A percentile compares a stretch with the other conserved stretches of the same genome.
Conservation (phyloP, 2,888 invertebrate species). For the Xanthia togata region DNA sequence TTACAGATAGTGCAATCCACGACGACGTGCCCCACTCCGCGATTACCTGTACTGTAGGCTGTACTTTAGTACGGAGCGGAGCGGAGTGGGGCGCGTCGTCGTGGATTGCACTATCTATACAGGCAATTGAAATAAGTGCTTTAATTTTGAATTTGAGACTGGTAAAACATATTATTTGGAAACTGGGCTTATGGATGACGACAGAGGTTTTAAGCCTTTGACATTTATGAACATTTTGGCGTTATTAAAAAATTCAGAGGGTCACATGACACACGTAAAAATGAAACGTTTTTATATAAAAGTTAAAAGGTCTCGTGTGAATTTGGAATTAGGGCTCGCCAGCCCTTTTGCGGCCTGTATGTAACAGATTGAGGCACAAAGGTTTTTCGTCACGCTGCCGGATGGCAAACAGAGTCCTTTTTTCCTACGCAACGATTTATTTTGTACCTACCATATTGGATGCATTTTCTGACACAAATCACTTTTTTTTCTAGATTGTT, state of each 20-base stretch:
- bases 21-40: no score
- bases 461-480: neutral
- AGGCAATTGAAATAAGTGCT: neutral
- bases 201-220: constrained; percentile 1
- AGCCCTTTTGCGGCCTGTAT: constrained; percentile 31
- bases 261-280: constrained; percentile 36
- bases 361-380: constrained; percentile 27
- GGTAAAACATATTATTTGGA: neutral
- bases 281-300: constrained; percentile 50
- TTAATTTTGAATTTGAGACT: neutral
- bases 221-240: constrained; percentile 23
- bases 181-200: neutral
- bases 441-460: neutral
- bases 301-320: constrained; percentile 31
- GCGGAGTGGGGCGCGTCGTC: no score
- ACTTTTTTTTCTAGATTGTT: no score
- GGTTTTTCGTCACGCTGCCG: constrained; percentile 13
- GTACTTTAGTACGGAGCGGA: no score
- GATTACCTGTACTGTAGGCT: no score
- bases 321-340: constrained; percentile 39
- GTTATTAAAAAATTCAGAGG: constrained; percentile 48
- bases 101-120: no score
- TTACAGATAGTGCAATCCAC: no score
- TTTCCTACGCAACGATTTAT: constrained; percentile 8
- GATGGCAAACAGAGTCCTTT: constrained; percentile 8